Conservation (phyloP, 2,113 vertebrate genomes). For the Merops nubicus region DNA sequence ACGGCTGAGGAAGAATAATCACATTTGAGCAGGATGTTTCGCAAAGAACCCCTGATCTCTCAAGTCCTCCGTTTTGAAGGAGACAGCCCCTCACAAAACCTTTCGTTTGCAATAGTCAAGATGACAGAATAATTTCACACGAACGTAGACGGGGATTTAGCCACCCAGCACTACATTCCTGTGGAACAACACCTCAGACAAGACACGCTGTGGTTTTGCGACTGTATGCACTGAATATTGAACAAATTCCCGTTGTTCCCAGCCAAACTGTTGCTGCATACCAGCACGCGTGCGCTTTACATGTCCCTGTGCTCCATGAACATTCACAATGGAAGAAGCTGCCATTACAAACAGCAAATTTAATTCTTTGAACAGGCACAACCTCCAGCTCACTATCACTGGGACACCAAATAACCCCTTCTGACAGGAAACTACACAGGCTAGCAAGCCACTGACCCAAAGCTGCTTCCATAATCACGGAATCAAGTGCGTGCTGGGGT, state of each 20-base stretch:
- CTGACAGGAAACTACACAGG: fast-evolving
- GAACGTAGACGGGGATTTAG: neutral
- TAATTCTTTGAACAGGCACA: neutral
- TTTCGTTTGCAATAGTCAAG: fast-evolving
- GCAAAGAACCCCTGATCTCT: fast-evolving
- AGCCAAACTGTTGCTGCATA: neutral
- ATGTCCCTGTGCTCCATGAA: fast-evolving
- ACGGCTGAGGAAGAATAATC: fast-evolving
- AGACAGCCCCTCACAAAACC: neutral
- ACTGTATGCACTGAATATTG: fast-evolving
- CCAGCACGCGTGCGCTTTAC: fast-evolving
- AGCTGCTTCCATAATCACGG: too few species aligned
- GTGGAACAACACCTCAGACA: too few species aligned
- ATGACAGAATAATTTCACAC: neutral
- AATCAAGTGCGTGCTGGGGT: too few species aligned
- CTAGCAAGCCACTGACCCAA: fast-evolving
- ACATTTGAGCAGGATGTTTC: fast-evolving
- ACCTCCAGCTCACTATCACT: neutral
- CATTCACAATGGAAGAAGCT: fast-evolving
- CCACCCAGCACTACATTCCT: neutral
- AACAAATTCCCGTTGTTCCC: neutral
- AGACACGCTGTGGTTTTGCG: too few species aligned
- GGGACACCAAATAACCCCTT: fast-evolving
- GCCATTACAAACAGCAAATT: neutral
- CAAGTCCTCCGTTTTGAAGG: neutral